Evolutionary conservation across 2,797 vertebrate genomes (phyloP), one percentile per base, ranked within the genome.

Genomic region (Betta splendens): DNA sequence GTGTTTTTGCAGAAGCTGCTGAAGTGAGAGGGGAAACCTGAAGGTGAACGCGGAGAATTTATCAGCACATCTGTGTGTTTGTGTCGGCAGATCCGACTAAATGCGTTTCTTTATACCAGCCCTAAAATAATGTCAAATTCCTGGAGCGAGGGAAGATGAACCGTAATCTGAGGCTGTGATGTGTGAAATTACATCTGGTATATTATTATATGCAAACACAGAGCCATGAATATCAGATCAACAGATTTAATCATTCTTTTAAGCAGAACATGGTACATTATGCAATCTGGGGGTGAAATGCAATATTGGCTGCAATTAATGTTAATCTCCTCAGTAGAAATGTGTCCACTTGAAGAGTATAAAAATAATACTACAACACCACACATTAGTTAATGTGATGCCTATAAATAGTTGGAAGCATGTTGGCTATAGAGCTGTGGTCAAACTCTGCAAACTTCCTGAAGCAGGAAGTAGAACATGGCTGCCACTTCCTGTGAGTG

Each of bases 181-280:
- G 69, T 77, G 62, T 83, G 72, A 83, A 86, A 82, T 84, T 55
- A 75, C 32, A 60, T 69, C 36, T 49, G 44, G 7, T 58, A 29
- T 46, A 26, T 54, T 55, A 31, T 64, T 28, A 58, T 15, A 39
- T 45, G n/a, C 26, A 64, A 44, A 47, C 26, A 16, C 37, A 44
- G 1, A 35, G 21, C 49, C 29, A 55, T 35, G 22, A 64, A 54
- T 29, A 77, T 56, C 58, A 52, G 32, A 69, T 68, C 33, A 59
- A n/a, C 35, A 45, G 56, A 35, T 53, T 67, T 55, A 26, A 57
- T 17, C 39, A 37, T 62, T 59, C 61, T 40, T 59, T 62, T 1
- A 31, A 61, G 39, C 0, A 0, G 3, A 33, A 43, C 29, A 40
- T 42, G 10, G 2, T 33, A 12, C 21, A 18, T 57, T 43, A 28